phyloP scores from a whole-genome alignment of 2,888 invertebrate species.

The Agrotis ipsilon region DNA sequence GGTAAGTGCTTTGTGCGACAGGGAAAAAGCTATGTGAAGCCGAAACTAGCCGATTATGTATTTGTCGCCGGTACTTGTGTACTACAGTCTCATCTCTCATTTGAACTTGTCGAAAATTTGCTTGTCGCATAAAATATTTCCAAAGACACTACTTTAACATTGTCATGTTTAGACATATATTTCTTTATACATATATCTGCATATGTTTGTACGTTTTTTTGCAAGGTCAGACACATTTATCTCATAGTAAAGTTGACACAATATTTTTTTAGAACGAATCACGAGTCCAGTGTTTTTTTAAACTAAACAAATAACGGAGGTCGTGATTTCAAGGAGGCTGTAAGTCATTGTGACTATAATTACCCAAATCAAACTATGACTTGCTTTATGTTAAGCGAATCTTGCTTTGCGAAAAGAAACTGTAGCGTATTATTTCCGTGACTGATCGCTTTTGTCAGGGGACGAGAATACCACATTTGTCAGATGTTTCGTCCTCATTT shows the following conservation, averaged over 20 bases:
- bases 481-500: too few relatives aligned
- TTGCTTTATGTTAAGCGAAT: not conserved
- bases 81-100: not conserved
- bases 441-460: not conserved
- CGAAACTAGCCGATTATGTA: too few relatives aligned
- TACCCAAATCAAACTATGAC: too few relatives aligned
- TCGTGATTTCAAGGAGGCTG: not conserved
- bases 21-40: too few relatives aligned
- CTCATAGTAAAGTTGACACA: not conserved
- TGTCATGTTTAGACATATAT: not conserved
- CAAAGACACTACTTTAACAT: not conserved
- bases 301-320: not conserved
- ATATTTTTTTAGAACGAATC: slow-evolving; percentile 10
- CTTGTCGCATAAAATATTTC: not conserved
- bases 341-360: not conserved
- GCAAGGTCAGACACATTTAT: not conserved
- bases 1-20: too few relatives aligned
- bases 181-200: not conserved
- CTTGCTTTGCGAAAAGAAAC: too few relatives aligned
- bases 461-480: not conserved
- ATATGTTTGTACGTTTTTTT: not conserved
- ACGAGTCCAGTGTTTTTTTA: not conserved
- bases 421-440: too few relatives aligned
- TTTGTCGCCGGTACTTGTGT: too few relatives aligned
- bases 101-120: not conserved